Percentiles rank a stretch among this genome's conserved stretches.
Conservation (phyloP, 1,140 invertebrate genomes). For the Achroia grisella region DNA sequence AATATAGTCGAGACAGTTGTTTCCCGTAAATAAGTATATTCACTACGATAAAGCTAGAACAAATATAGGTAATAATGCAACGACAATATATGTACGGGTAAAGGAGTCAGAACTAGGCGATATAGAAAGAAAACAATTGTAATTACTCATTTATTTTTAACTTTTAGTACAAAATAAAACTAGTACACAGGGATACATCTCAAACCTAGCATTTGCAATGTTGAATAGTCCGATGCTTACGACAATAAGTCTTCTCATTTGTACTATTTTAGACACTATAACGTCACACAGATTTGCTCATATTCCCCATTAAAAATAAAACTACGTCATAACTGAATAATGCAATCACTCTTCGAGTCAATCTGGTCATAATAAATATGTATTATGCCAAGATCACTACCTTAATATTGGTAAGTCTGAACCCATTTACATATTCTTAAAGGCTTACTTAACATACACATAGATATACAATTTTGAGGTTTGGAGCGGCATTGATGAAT, state of each 20-base stretch:
- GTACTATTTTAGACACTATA: slow-evolving; percentile 75
- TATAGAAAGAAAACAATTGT: slow-evolving; percentile 25
- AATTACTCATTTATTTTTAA: slow-evolving; percentile 72
- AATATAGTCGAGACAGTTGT: too few relatives aligned
- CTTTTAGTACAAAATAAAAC: slow-evolving; percentile 75
- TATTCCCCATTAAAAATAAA: slow-evolving; percentile 64
- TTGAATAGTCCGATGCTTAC: slow-evolving; percentile 71
- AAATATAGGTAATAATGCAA: too few relatives aligned
- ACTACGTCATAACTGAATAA: slow-evolving; percentile 69
- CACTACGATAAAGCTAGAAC: too few relatives aligned
- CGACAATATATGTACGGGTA: too few relatives aligned
- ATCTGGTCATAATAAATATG: slow-evolving; percentile 36
- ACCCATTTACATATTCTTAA: slow-evolving; percentile 26
- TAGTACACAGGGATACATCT: slow-evolving; percentile 75
- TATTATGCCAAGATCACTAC: slow-evolving; percentile 39
- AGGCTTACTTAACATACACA: slow-evolving; percentile 59
- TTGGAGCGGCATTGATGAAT: slow-evolving; percentile 71
- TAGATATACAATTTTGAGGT: slow-evolving; percentile 72
- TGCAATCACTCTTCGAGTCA: slow-evolving; percentile 68
- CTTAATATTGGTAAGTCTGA: slow-evolving; percentile 49
- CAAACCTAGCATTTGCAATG: slow-evolving; percentile 73
- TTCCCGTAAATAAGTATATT: too few relatives aligned
- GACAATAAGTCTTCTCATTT: slow-evolving; percentile 76
- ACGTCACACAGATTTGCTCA: slow-evolving; percentile 69
- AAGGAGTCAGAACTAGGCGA: too few relatives aligned